phyloP scores from a whole-genome alignment of 2,113 vertebrate genomes.

The Serinus canaria region DNA sequence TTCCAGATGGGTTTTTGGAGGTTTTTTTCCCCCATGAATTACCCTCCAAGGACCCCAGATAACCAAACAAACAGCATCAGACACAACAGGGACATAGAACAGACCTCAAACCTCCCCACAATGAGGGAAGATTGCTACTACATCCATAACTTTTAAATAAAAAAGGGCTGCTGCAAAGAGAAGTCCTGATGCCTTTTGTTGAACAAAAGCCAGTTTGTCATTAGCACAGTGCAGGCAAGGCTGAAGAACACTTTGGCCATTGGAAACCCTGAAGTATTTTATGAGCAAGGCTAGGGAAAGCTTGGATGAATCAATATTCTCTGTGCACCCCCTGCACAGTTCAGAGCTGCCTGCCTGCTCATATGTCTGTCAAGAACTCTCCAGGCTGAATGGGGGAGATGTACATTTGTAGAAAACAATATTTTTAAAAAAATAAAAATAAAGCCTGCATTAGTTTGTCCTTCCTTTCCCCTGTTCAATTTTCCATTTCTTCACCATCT shows the following conservation, averaged over 20 bases:
- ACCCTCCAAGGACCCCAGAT: neutral
- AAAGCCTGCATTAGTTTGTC: neutral
- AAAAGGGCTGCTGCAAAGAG: neutral
- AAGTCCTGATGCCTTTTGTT: neutral
- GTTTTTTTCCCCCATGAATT: neutral
- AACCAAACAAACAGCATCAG: neutral
- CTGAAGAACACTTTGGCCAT: neutral
- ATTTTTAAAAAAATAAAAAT: neutral
- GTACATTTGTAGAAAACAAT: neutral
- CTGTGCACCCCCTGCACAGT: neutral
- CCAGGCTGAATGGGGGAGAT: neutral
- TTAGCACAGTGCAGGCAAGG: neutral
- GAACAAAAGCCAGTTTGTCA: neutral
- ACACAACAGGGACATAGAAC: neutral
- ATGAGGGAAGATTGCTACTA: neutral
- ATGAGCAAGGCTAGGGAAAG: conserved; percentile 8
- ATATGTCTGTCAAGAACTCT: neutral
- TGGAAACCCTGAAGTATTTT: neutral
- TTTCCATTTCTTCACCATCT: neutral
- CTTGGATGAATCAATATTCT: conserved; percentile 18
- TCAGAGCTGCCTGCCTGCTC: conserved; percentile 16
- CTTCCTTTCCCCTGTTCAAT: neutral
- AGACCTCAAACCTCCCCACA: neutral
- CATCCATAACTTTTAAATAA: neutral
- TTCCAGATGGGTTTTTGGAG: neutral